A percentile compares a stretch with the other conserved stretches of the same genome.
phyloP scores from a whole-genome alignment of 2,113 vertebrate genomes.

The Muntiacus muntjak region DNA sequence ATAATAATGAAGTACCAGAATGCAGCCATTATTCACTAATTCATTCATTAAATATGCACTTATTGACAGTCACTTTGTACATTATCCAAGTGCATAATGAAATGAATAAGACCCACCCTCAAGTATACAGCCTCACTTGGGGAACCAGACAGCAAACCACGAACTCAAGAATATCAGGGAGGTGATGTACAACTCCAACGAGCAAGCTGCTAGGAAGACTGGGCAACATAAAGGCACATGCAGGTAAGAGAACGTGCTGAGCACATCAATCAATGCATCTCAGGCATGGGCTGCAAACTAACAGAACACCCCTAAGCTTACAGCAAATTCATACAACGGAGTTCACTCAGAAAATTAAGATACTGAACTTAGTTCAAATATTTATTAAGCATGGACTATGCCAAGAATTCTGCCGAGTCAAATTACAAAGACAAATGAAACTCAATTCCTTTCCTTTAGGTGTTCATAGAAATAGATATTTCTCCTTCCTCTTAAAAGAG shows the following conservation, averaged over 20 bases:
- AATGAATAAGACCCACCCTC: neutral
- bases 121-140: neutral
- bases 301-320: neutral
- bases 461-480: neutral
- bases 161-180: neutral
- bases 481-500: constrained; percentile 10
- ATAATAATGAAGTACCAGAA: neutral
- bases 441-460: neutral
- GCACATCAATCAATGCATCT: neutral
- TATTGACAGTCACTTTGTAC: neutral
- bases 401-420: neutral
- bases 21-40: neutral
- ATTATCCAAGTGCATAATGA: neutral
- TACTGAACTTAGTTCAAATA: constrained; percentile 12
- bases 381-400: neutral
- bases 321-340: neutral
- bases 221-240: neutral
- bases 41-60: neutral
- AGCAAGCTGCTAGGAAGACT: neutral
- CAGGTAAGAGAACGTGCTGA: neutral
- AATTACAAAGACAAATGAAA: constrained; percentile 48
- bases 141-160: neutral
- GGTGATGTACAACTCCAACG: neutral
- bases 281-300: neutral
- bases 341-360: neutral